phyloP scores from a whole-genome alignment of 2,797 vertebrate species.

The Heliangelus exortis region DNA sequence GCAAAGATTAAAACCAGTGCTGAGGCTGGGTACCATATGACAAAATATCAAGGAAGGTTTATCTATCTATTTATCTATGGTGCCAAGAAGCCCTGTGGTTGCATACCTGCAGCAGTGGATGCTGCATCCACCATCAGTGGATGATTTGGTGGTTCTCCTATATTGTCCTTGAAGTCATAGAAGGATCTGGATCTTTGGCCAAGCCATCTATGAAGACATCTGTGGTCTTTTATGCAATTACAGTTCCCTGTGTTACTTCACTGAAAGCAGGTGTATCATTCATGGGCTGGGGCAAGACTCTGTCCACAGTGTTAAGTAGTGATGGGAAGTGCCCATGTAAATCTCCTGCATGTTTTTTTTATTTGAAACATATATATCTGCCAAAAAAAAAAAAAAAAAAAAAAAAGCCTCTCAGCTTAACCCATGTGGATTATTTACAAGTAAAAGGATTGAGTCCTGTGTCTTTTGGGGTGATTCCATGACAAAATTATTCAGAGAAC shows the following conservation, averaged over 20 bases:
- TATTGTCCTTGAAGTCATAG: not conserved
- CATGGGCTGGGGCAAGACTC: not conserved
- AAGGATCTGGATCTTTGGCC: not conserved
- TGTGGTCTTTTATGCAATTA: not conserved
- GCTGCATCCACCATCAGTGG: too few relatives aligned
- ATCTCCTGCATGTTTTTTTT: not conserved
- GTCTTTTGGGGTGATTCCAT: not conserved
- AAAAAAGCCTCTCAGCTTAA: not conserved
- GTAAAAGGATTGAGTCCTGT: not conserved
- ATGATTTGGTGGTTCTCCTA: not conserved
- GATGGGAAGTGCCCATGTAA: not conserved
- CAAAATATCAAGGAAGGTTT: not conserved
- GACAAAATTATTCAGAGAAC: not conserved
- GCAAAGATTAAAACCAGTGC: not conserved
- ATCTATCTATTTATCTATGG: not conserved
- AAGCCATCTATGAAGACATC: not conserved
- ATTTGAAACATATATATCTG: fast-evolving
- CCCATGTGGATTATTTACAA: not conserved
- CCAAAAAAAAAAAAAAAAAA: not conserved
- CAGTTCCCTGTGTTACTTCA: not conserved
- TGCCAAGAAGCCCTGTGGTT: not conserved
- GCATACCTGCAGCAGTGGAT: not conserved
- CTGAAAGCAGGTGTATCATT: not conserved
- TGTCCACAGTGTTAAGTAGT: too few relatives aligned
- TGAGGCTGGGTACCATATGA: not conserved